These are phyloP conservation scores for Corythoichthys intestinalis DNA, from an alignment of 2,113 vertebrate genomes.

Conservation along the genomic window DNA sequence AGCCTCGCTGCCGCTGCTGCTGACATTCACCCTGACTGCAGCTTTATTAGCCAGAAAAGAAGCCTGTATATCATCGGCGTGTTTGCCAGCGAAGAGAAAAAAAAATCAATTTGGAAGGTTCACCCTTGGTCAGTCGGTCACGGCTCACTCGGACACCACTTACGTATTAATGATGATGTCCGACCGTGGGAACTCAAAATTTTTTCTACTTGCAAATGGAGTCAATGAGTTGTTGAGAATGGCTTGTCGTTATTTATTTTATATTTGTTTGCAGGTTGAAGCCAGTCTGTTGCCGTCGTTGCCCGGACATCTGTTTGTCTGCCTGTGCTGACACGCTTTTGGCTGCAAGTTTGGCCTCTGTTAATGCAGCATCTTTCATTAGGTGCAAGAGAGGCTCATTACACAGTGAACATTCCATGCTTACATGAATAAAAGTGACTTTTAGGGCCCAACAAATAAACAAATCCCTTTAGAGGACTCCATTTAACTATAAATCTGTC, in stretches of 20 bases:
- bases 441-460: slow-evolving; percentile 44
- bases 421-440: slow-evolving; percentile 68
- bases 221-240: slow-evolving; percentile 60
- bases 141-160: slow-evolving; percentile 19
- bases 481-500: slow-evolving; percentile 21
- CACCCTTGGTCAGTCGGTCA: slow-evolving; percentile 47
- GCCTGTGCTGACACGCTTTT: slow-evolving; percentile 54
- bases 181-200: slow-evolving; percentile 37
- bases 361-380: slow-evolving; percentile 70
- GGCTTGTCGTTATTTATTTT: slow-evolving; percentile 19
- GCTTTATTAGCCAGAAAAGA: slow-evolving; percentile 30
- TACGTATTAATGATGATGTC: slow-evolving; percentile 37
- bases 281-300: slow-evolving; percentile 34
- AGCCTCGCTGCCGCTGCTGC: neutral
- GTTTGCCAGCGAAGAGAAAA: slow-evolving; percentile 19
- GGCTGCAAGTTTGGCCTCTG: slow-evolving; percentile 66
- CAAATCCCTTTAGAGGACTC: slow-evolving; percentile 41
- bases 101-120: slow-evolving; percentile 42
- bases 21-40: slow-evolving; percentile 34
- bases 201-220: slow-evolving; percentile 37
- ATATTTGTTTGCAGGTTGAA: slow-evolving; percentile 38
- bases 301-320: slow-evolving; percentile 66
- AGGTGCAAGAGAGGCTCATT: slow-evolving; percentile 67
- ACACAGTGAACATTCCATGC: slow-evolving; percentile 62
- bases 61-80: slow-evolving; percentile 30